Percentiles rank a stretch among this genome's conserved stretches.
phyloP scores from a whole-genome alignment of 1,140 invertebrate genomes.

The Atta colombica region DNA sequence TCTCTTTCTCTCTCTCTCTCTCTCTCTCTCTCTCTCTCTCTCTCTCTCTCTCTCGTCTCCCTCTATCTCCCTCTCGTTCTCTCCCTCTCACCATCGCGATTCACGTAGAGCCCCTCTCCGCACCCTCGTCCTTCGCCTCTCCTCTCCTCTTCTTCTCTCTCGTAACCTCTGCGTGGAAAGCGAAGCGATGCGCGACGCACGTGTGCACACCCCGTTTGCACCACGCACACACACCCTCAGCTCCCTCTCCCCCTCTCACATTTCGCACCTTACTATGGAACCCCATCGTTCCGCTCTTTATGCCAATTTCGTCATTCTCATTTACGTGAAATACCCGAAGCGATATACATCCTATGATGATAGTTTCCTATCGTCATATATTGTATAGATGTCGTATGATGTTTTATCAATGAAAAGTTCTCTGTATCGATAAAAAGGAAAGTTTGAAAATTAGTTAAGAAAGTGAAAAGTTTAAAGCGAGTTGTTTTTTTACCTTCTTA shows the following conservation, averaged over 20 bases:
- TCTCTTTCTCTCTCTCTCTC: no score
- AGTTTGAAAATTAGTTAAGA: no score
- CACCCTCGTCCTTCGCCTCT: constrained; percentile 51
- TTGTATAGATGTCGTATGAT: neutral
- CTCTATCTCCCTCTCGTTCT: constrained; percentile 38
- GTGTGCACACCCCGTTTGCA: constrained; percentile 72
- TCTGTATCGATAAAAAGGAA: neutral
- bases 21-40: neutral
- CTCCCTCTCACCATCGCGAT: constrained; percentile 57
- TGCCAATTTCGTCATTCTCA: constrained; percentile 64
- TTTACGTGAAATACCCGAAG: constrained; percentile 18
- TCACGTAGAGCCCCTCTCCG: constrained; percentile 49
- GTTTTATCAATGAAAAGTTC: neutral
- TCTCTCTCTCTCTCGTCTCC: neutral
- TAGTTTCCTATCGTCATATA: neutral
- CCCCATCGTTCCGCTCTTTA: constrained; percentile 64
- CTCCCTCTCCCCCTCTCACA: neutral
- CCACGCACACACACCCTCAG: constrained; percentile 50
- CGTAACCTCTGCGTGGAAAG: constrained; percentile 64
- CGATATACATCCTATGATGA: neutral
- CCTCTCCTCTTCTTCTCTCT: constrained; percentile 35
- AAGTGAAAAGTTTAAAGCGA: neutral
- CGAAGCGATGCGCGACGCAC: constrained; percentile 70
- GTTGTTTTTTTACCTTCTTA: neutral
- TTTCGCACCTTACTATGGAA: constrained; percentile 54